Evolutionary conservation across 2,888 invertebrate genomes (phyloP), one percentile per base, ranked within the genome.

Genomic region (Aphodius sticticus): DNA sequence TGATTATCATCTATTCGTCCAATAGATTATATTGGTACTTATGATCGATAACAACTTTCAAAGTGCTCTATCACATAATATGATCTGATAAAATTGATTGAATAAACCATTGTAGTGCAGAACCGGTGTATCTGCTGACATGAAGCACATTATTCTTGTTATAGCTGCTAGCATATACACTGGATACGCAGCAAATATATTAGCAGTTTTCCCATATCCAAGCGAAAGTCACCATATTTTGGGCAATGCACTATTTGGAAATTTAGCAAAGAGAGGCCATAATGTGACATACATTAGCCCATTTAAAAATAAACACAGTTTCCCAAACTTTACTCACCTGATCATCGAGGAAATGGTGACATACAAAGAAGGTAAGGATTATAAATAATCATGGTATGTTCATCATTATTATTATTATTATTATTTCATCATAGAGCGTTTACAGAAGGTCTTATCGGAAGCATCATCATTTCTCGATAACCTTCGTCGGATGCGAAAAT

Each of bases 181-280:
- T 15, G 6, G 26, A 15, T 6, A 71, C 12, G 12, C 26, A 1
- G 71, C 36, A 36, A 74, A 74, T 74, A 74, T 74, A 74, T 37
- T 74, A 12, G 16, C 14, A 26, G 35, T 74, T 4, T 74, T 74
- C 35, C 74, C 35, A 36, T 35, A 6, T 16, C 74, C 74, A 4
- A 74, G 74, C 35, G 37, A 74, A 74, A 74, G 74, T 35, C 74
- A 74, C 15, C 36, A 74, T 74, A 35, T 74, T n/a, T 74, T 74
- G 37, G 74, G 74, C 35, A 36, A 5, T n/a, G 3, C 36, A 5
- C 9, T 74, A 26, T n/a, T 35, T 0, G 37, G 35, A 35, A 12
- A 35, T 74, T 35, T 74, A 9, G 16, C 74, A 5, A 74, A 16
- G 7, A 74, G 35, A 7, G 74, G 74, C n/a, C 74, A 74, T 7